Conservation (phyloP, 1,140 invertebrate species). For the Drosophila tsacasi region DNA sequence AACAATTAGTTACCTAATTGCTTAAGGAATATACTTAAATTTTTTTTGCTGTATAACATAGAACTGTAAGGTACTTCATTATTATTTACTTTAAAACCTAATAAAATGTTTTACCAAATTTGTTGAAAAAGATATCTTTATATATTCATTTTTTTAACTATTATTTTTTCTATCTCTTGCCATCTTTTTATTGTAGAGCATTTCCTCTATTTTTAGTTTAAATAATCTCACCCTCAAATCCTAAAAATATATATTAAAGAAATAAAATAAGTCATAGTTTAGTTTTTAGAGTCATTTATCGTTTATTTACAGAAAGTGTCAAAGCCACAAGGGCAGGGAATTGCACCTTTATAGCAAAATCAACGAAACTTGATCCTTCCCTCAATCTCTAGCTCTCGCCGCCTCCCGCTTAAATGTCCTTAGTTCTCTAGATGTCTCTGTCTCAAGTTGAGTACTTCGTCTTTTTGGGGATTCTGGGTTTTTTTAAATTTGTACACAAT, state of each 20-base stretch:
- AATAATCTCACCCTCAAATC: too few species aligned
- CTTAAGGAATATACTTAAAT: too few species aligned
- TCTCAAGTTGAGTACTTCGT: slow-evolving; percentile 39
- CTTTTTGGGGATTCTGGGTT: slow-evolving; percentile 4
- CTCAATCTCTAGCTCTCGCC: slow-evolving; percentile 40
- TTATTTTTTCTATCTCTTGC: not conserved
- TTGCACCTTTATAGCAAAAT: slow-evolving; percentile 59
- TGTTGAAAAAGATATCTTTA: too few species aligned
- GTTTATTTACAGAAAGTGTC: slow-evolving; percentile 69
- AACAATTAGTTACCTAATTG: not conserved
- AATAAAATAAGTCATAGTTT: not conserved
- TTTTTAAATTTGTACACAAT: slow-evolving; percentile 48
- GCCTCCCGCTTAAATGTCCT: slow-evolving; percentile 23
- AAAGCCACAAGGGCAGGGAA: slow-evolving; percentile 54
- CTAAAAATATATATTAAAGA: not conserved
- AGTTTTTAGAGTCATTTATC: slow-evolving; percentile 42
- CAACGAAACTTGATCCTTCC: slow-evolving; percentile 62
- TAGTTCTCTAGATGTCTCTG: slow-evolving; percentile 48
- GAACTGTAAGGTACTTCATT: too few species aligned
- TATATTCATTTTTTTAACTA: not conserved
- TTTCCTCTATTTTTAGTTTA: too few species aligned
- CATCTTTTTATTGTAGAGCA: not conserved
- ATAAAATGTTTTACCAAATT: too few species aligned
- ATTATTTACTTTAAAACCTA: not conserved
- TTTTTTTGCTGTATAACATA: too few species aligned